Conservation (phyloP, 2,888 invertebrate genomes). For the Liopterus haemorrhoidalis region DNA sequence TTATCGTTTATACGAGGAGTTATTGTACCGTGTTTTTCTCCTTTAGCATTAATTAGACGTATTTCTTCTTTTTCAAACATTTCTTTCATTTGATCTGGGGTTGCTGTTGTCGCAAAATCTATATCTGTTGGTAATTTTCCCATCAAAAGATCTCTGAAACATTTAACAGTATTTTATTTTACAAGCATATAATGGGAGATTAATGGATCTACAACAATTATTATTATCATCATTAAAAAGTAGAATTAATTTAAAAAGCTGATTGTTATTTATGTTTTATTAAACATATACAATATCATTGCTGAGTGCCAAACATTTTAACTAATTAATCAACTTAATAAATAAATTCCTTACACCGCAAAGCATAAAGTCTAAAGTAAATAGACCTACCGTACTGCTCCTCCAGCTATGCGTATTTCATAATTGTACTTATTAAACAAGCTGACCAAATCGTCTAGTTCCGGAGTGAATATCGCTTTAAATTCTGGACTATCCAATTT, state of each 20-base stretch:
- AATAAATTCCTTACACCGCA: no score
- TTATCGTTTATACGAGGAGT: constrained; percentile 91
- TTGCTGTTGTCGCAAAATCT: constrained; percentile 97
- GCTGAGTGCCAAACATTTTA: no score
- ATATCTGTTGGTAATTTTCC: constrained; percentile 78
- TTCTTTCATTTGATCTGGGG: constrained; percentile 90
- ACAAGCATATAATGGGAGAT: constrained; percentile 3
- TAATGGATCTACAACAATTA: neutral
- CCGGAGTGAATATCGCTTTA: constrained; percentile 72
- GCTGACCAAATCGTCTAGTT: constrained; percentile 62
- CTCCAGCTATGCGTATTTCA: constrained; percentile 92
- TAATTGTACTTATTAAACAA: constrained; percentile 75
- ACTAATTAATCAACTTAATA: no score
- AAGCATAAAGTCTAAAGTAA: constrained; percentile 6
- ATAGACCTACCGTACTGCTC: constrained; percentile 72
- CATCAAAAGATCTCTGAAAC: constrained; percentile 68
- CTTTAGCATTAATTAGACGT: constrained; percentile 86
- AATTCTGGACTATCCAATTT: constrained; percentile 71
- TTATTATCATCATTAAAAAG: neutral
- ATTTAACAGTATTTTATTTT: constrained; percentile 9
- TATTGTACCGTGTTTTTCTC: constrained; percentile 93
- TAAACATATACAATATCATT: neutral
- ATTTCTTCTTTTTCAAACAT: constrained; percentile 82
- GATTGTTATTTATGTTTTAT: constrained; percentile 1
- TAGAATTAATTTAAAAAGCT: constrained; percentile 4